Evolutionary conservation across 1,140 invertebrate species (phyloP), one percentile per base, ranked within the genome.

Genomic region (Microvelia longipes): DNA sequence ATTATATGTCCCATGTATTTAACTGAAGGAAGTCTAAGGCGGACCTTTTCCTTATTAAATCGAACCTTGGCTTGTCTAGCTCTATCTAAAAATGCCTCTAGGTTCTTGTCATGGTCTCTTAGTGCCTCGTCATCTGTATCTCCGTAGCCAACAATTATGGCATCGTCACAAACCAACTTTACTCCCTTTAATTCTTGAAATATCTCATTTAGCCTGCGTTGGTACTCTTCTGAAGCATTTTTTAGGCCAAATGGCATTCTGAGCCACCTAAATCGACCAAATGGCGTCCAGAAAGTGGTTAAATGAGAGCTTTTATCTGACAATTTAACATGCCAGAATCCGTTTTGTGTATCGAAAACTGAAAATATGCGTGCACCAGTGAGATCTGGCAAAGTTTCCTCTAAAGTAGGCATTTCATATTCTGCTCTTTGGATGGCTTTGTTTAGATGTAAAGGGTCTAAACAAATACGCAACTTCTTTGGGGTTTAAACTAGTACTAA

Each of bases 171-270:
- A 24, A 24, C n/a, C 2, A 50, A 25, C 5, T 26, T 27, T 13
- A 67, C n/a, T 5, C 28, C 28, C 28, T 11, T 25, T 25, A 27
- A 11, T 11, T 25, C 24, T 13, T 14, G 14, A 67, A 67, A 67
- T 19, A 67, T 29, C 28, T 67, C 66, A 28, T 67, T 15, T 25
- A 67, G 28, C 11, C 66, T 25, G 2, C 66, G 30, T 30, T n/a
- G 28, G 67, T 14, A 68, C 11, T 14, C 35, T 5, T 80, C 78
- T 11, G 78, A 76, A 2, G 76, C 75, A 50, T 72, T 73, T 28
- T 68, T 73, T 1, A 83, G 73, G 2, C 80, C 80, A 74, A 82
- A 81, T 5, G 79, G 79, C 24, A 81, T 69, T 64, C 80, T 74
- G 28, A 74, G 72, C 70, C 77, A 80, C 60, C 74, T 73, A 73